Evolutionary conservation across 1,140 invertebrate genomes (phyloP).

Genomic region (Berghia stephanieae): DNA sequence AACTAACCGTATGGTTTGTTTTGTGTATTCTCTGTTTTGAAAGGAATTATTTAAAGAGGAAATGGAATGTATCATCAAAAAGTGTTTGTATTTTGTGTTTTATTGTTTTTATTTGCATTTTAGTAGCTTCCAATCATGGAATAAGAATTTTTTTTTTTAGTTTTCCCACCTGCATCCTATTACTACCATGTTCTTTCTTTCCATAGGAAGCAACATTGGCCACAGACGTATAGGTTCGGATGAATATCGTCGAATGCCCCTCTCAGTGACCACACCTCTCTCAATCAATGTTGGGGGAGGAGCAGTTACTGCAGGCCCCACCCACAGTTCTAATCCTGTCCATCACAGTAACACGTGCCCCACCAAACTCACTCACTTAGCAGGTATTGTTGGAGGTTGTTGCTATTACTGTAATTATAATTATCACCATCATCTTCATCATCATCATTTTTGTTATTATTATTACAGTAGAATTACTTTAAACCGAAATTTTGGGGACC

Average conservation of each 20-base stretch:
- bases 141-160: not conserved
- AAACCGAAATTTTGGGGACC: too few species aligned
- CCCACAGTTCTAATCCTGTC: constrained; percentile 36
- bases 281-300: constrained; percentile 30
- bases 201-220: constrained; percentile 28
- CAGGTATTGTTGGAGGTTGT: constrained; percentile 17
- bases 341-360: constrained; percentile 57
- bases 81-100: too few species aligned
- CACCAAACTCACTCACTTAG: constrained; percentile 37
- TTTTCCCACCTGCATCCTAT: not conserved
- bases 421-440: too few species aligned
- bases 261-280: constrained; percentile 38
- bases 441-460: too few species aligned
- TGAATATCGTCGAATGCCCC: constrained; percentile 40
- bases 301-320: constrained; percentile 28
- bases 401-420: too few species aligned
- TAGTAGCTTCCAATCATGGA: too few species aligned
- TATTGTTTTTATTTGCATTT: too few species aligned
- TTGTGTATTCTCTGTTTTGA: too few species aligned
- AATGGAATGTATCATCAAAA: too few species aligned
- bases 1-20: too few species aligned
- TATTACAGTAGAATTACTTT: too few species aligned
- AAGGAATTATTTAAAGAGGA: too few species aligned
- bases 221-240: constrained; percentile 58
- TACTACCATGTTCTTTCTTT: not conserved